Evolutionary conservation across 2,797 vertebrate genomes (phyloP), one percentile per base, ranked within the genome.

Genomic region (Ptychadena robeensis): DNA sequence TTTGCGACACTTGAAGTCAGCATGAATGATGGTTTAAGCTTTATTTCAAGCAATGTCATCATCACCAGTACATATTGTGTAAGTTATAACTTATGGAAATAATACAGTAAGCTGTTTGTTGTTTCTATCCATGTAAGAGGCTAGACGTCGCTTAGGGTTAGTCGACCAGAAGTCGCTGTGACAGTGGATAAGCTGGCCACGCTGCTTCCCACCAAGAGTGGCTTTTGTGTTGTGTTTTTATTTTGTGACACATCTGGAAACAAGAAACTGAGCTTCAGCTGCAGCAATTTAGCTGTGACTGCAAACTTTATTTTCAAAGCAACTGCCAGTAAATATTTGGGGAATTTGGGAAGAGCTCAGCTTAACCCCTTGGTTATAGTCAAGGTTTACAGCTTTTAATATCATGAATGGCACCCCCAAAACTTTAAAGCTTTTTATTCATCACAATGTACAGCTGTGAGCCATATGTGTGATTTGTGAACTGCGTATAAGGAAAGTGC

Each of bases 11-110:
- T 99, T 65, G 96, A 97, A 32, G 98, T 99, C 92, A 99, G 98
- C 85, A 98, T 99, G 98, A 99, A 99, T 0, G 97, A 99, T 14
- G 98, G 98, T 0, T 92, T 99, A 82, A 99, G 97, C 86, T 99
- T 99, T 92, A 98, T 99, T 93, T 97, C 97, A 78, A 99, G 98
- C 61, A 98, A 96, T 0, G 98, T 99, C 89, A 99, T 97, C 88
- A 99, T 99, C 88, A 97, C 96, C 87, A 98, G 97, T 81, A 96
- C 97, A 1, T 94, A 96, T 90, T 99, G 98, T 81, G 98, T 99
- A 91, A 98, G 98, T 97, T 85, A 0, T 0, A 28, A 25, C 59
- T 27, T 11, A 28, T 27, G 28, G n/a, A 8, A 59, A 27, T 27
- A 11, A 27, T 61, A 25, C 1, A 9, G 9, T 25, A 61, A 11